Base-by-base conservation (phyloP, 1,140 invertebrate genomes). In the Theocolax elegans region DNA sequence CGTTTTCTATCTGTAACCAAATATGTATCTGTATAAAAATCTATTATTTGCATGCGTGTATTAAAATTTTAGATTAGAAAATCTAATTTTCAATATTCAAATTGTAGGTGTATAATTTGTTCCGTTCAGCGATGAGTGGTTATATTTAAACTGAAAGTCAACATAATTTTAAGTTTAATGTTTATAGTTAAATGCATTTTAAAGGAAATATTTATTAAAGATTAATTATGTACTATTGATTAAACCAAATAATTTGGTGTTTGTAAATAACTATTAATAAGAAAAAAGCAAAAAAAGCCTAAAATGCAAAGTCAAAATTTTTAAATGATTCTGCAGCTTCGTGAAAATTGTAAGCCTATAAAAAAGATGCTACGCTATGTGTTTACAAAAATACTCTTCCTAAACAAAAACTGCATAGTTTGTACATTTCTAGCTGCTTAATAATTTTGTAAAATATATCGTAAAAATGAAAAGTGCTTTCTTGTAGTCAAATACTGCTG, bases 111-210 rank as follows among this genome's bases (percentile, higher is more conserved):
- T n/a, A n/a, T n/a, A n/a, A n/a, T n/a, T n/a, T n/a, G n/a, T n/a
- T n/a, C n/a, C n/a, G n/a, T n/a, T n/a, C n/a, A n/a, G n/a, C n/a
- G n/a, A n/a, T 19, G 4, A 40, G 17, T 53, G 3, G 17, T 17
- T 40, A 0, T 44, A 58, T 67, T 67, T 59, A 56, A 67, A 67
- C 51, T 67, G 65, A 59, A 67, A 67, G 65, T 58, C 65, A 59
- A 49, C n/a, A 8, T 27, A 38, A 35, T 49, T 27, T n/a, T n/a
- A n/a, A n/a, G 7, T 0, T 35, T 29, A 31, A 15, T 9, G 21
- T 29, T 29, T 53, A 2, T 10, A 29, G n/a, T n/a, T n/a, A n/a
- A n/a, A n/a, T n/a, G n/a, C n/a, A n/a, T n/a, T n/a, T n/a, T n/a
- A n/a, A n/a, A n/a, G n/a, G n/a, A 29, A 29, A 53, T 17, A 15